phyloP scores from a whole-genome alignment of 2,797 vertebrate species.

The Petrocephalus sullivani region DNA sequence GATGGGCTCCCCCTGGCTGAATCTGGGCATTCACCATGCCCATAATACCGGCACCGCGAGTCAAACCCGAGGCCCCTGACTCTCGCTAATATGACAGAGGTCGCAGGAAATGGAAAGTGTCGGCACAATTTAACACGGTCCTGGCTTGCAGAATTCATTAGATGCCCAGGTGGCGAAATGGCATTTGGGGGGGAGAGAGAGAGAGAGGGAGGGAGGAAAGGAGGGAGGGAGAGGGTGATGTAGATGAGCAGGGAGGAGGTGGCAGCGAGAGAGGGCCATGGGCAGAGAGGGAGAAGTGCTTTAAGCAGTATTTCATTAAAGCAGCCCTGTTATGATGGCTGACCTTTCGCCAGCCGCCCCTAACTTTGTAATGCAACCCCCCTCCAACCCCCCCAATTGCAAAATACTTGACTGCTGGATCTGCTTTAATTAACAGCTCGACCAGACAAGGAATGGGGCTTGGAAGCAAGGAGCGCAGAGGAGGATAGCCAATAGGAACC shows the following conservation, averaged over 20 bases:
- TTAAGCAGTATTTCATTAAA: constrained; percentile 61
- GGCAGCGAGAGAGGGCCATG: not conserved
- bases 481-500: not conserved
- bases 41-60: not conserved
- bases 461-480: not conserved
- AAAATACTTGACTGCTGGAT: not conserved
- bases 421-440: constrained; percentile 17
- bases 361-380: constrained; percentile 34
- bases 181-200: not conserved
- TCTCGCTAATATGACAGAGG: constrained; percentile 68
- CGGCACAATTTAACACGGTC: constrained; percentile 64
- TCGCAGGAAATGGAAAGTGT: constrained; percentile 64
- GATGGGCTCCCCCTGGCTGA: not conserved
- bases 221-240: not conserved
- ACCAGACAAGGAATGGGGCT: not conserved
- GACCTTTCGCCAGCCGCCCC: constrained; percentile 35
- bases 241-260: not conserved
- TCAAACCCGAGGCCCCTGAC: constrained; percentile 47
- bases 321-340: constrained; percentile 52
- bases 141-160: constrained; percentile 61
- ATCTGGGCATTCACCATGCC: not conserved
- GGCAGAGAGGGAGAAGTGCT: constrained; percentile 29
- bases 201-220: not conserved
- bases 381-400: constrained; percentile 26
- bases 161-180: constrained; percentile 32